A percentile compares a stretch with the other conserved stretches of the same genome.
phyloP scores from a whole-genome alignment of 2,888 invertebrate genomes.

The Volucella inanis region DNA sequence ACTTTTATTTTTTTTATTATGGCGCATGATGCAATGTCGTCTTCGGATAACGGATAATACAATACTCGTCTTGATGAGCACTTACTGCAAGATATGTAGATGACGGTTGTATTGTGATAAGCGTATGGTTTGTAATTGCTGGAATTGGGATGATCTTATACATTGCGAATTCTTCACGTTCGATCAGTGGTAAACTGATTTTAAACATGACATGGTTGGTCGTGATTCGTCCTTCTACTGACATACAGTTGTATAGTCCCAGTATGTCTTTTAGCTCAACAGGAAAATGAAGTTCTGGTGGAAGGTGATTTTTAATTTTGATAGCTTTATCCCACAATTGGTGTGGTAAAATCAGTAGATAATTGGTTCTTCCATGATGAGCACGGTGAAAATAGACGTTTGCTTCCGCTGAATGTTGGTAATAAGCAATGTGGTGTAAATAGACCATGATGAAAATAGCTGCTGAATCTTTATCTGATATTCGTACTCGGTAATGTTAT shows the following conservation, averaged over 20 bases:
- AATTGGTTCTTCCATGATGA: too few species aligned
- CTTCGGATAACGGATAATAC: too few species aligned
- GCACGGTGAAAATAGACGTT: too few species aligned
- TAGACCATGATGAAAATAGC: background rate
- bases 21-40: background rate
- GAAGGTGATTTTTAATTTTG: too few species aligned
- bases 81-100: background rate
- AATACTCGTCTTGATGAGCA: slow-evolving; percentile 13
- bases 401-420: too few species aligned
- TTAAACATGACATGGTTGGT: slow-evolving; percentile 5
- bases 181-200: background rate
- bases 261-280: background rate
- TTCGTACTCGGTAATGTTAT: background rate
- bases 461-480: background rate
- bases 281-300: background rate
- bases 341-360: too few species aligned
- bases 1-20: background rate
- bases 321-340: too few species aligned
- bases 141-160: slow-evolving; percentile 9
- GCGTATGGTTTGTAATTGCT: background rate
- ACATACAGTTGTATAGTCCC: background rate
- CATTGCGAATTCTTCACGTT: background rate
- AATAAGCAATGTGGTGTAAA: background rate
- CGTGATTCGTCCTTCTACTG: background rate
- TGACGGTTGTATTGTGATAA: background rate